Evolutionary conservation across 2,888 invertebrate genomes (phyloP).

Genomic region (Tricholauxania praeusta): DNA sequence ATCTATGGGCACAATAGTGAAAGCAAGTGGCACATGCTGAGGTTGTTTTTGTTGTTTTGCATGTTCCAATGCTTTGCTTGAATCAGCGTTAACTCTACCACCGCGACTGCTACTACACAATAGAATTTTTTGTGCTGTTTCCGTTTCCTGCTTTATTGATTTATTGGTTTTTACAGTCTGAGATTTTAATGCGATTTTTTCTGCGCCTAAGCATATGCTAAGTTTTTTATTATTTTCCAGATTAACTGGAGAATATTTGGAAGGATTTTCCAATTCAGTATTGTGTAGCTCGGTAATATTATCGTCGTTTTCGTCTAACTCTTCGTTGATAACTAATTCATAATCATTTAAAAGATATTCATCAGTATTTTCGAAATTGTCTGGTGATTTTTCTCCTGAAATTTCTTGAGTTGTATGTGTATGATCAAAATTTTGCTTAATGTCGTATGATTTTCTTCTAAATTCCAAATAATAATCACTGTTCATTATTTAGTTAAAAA

Average conservation of each 20-base stretch:
- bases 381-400: constrained; percentile 40
- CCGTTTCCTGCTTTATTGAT: constrained; percentile 44
- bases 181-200: constrained; percentile 56
- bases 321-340: constrained; percentile 49
- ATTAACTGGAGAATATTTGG: background rate
- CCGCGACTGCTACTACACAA: constrained; percentile 23
- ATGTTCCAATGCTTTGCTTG: constrained; percentile 8
- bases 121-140: constrained; percentile 10
- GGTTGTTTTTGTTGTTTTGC: constrained; percentile 29
- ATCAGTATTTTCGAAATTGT: constrained; percentile 23
- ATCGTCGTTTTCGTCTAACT: constrained; percentile 28
- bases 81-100: background rate
- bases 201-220: constrained; percentile 50
- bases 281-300: background rate
- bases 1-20: constrained; percentile 53
- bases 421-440: constrained; percentile 36
- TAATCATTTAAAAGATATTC: constrained; percentile 46
- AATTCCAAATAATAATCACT: constrained; percentile 45
- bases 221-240: constrained; percentile 17
- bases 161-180: constrained; percentile 47
- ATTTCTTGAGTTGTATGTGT: constrained; percentile 19
- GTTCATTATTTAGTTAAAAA: constrained; percentile 40
- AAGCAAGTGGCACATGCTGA: constrained; percentile 41
- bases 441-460: constrained; percentile 43
- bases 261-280: background rate